Percentiles rank a stretch among this genome's conserved stretches.
phyloP scores from a whole-genome alignment of 1,140 invertebrate genomes.

The Diorhabda elongata region DNA sequence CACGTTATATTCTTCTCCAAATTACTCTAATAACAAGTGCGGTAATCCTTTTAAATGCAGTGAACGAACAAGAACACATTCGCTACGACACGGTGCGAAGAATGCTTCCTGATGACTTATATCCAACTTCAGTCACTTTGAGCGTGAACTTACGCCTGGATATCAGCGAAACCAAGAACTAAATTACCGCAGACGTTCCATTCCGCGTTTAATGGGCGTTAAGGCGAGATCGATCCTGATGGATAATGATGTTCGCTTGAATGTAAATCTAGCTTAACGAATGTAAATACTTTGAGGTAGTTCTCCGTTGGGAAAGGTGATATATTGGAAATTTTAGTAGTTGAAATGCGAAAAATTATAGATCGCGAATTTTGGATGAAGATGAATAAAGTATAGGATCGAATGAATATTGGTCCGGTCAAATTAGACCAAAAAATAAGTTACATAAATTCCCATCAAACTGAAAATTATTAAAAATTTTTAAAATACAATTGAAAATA shows the following conservation, averaged over 20 bases:
- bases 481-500: too few relatives aligned
- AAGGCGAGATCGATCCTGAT: constrained; percentile 6
- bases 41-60: too few relatives aligned
- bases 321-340: neutral
- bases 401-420: too few relatives aligned
- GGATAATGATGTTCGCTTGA: constrained; percentile 8
- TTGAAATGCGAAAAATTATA: neutral
- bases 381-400: too few relatives aligned
- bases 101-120: too few relatives aligned
- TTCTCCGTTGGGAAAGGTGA: neutral
- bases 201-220: constrained; percentile 8
- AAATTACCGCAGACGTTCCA: constrained; percentile 4
- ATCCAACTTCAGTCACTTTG: neutral
- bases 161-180: constrained; percentile 3
- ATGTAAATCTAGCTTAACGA: neutral
- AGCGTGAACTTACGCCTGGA: neutral
- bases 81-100: too few relatives aligned
- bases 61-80: too few relatives aligned
- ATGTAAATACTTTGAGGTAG: neutral
- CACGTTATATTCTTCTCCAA: too few relatives aligned
- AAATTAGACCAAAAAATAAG: too few relatives aligned
- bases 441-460: too few relatives aligned
- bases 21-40: too few relatives aligned
- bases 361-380: neutral
- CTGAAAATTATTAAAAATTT: too few relatives aligned